These are phyloP conservation scores for Formicarius rufipectus DNA, from an alignment of 2,113 vertebrate genomes.

Conservation along the genomic window DNA sequence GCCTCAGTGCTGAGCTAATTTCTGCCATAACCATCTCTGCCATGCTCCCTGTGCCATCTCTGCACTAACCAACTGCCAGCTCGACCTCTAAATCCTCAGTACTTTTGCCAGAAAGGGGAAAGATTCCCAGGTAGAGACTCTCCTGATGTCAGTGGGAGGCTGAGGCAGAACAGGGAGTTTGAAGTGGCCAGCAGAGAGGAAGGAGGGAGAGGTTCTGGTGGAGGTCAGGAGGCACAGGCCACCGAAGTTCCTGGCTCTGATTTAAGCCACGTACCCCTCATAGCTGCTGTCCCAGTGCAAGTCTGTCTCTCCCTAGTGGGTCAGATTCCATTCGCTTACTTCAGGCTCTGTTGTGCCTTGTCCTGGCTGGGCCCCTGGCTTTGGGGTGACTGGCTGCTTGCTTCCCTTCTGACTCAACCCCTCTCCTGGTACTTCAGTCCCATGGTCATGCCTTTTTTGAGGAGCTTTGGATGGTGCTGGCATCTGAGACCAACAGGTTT, in stretches of 20 bases:
- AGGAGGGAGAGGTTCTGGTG: neutral
- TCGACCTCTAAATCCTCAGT: neutral
- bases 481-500: neutral
- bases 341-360: neutral
- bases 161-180: neutral
- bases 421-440: neutral
- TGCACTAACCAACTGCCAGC: neutral
- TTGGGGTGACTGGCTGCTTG: neutral
- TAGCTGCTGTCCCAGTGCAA: neutral
- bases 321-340: neutral
- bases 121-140: neutral
- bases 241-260: neutral
- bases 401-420: neutral
- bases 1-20: neutral
- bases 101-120: neutral
- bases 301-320: neutral
- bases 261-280: neutral
- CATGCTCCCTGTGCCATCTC: neutral
- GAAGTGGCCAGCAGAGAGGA: neutral
- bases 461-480: neutral
- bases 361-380: neutral
- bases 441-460: rapidly evolving
- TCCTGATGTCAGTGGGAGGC: neutral
- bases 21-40: neutral
- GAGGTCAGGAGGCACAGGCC: neutral